phyloP scores from a whole-genome alignment of 2,797 vertebrate species.

The Sebastes itinus region DNA sequence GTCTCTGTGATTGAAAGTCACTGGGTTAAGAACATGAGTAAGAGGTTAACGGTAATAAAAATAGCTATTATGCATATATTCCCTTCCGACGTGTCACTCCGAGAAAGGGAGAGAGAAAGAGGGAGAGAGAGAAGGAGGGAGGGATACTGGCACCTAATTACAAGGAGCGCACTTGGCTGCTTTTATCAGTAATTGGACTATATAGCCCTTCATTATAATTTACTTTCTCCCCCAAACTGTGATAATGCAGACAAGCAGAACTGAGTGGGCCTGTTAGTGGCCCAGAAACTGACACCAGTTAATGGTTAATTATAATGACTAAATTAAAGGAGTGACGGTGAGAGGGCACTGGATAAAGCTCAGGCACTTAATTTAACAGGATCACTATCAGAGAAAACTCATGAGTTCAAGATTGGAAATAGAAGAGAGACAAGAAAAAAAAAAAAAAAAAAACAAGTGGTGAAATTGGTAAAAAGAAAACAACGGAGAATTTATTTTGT shows the following conservation, averaged over 20 bases:
- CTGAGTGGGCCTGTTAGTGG: slow-evolving; percentile 98
- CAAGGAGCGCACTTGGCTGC: slow-evolving; percentile 94
- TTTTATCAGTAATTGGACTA: slow-evolving; percentile 99
- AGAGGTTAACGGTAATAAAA: slow-evolving; percentile 87
- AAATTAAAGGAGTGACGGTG: slow-evolving; percentile 97
- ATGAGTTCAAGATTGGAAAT: slow-evolving; percentile 72
- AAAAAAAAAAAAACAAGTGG: not conserved
- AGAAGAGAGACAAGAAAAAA: slow-evolving; percentile 18
- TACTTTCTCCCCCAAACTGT: slow-evolving; percentile 98
- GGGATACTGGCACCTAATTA: slow-evolving; percentile 99
- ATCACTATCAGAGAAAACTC: slow-evolving; percentile 90
- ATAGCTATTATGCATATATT: slow-evolving; percentile 90
- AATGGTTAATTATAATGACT: slow-evolving; percentile 99
- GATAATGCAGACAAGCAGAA: slow-evolving; percentile 99
- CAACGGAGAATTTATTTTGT: slow-evolving; percentile 34
- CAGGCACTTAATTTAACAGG: slow-evolving; percentile 93
- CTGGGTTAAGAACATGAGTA: slow-evolving; percentile 78
- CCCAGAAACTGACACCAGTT: slow-evolving; percentile 98
- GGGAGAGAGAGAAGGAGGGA: slow-evolving; percentile 75
- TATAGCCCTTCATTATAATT: slow-evolving; percentile 99
- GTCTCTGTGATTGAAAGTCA: slow-evolving; percentile 78
- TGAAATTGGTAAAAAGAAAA: slow-evolving; percentile 29
- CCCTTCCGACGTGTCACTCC: slow-evolving; percentile 91
- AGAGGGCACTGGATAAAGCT: slow-evolving; percentile 90
- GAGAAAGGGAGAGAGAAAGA: slow-evolving; percentile 39